Conservation (phyloP, 2,797 vertebrate genomes). For the Cossypha polioptera region DNA sequence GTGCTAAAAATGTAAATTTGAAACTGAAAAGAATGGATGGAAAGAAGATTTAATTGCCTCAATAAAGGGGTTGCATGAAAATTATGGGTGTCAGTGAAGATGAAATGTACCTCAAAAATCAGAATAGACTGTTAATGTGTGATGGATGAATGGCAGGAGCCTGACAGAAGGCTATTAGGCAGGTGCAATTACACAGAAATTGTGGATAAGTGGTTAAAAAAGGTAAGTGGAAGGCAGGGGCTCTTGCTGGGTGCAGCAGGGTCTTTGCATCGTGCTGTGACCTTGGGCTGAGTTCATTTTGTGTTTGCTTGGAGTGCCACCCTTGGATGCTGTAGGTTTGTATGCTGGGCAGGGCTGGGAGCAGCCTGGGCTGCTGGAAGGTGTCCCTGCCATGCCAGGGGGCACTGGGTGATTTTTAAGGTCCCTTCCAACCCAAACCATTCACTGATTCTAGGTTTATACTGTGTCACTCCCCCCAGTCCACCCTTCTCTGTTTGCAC, state of each 20-base stretch:
- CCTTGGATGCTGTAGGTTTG: background rate
- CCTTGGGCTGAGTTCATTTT: background rate
- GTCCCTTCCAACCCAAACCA: background rate
- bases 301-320: background rate
- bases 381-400: background rate
- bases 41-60: slow-evolving; percentile 39
- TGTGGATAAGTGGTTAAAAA: background rate
- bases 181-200: background rate
- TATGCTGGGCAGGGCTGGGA: background rate
- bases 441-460: no score
- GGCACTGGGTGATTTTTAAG: background rate
- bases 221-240: background rate
- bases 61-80: slow-evolving; percentile 43
- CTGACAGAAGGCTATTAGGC: slow-evolving; percentile 18
- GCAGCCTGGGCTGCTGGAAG: rapidly evolving
- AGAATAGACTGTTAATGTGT: background rate
- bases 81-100: slow-evolving; percentile 24
- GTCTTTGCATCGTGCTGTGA: background rate
- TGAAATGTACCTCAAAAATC: slow-evolving; percentile 23
- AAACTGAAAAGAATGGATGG: background rate
- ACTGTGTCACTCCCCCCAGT: rapidly evolving
- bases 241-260: background rate
- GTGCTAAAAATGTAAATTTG: slow-evolving; percentile 42
- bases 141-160: slow-evolving; percentile 14
- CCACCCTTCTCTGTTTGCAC: background rate